Evolutionary conservation across 1,140 invertebrate genomes (phyloP).

Genomic region (Heterodera schachtii): DNA sequence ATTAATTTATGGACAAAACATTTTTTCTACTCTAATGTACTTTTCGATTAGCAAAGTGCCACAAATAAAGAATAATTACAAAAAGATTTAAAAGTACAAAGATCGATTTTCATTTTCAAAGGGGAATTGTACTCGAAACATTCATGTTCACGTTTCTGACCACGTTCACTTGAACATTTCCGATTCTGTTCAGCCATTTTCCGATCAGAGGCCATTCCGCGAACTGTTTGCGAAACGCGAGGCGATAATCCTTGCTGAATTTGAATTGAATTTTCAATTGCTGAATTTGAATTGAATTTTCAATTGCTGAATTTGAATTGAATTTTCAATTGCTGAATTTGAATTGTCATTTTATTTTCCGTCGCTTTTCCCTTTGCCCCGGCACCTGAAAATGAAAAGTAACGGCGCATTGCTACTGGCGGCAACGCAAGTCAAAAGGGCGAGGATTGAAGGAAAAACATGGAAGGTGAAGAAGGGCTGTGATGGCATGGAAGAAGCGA

Average conservation of each 20-base stretch:
- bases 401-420: background rate
- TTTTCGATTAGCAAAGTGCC: no score
- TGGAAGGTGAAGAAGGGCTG: background rate
- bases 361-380: no score
- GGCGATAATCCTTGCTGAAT: slow-evolving; percentile 1
- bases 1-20: no score
- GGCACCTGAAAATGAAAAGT: background rate
- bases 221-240: background rate
- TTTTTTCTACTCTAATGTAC: no score
- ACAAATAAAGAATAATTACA: no score
- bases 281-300: background rate
- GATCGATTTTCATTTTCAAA: no score
- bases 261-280: background rate
- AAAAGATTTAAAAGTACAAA: no score
- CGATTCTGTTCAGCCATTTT: background rate
- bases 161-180: no score
- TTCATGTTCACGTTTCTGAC: no score
- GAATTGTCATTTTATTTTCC: background rate
- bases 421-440: background rate
- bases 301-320: slow-evolving; percentile 7
- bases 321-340: background rate
- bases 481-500: background rate
- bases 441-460: background rate
- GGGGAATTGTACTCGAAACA: no score
- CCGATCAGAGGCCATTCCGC: background rate